Percentiles rank a stretch among this genome's conserved stretches.
Evolutionary conservation across 2,888 invertebrate genomes (phyloP).

Genomic region (Cephus nigrinus): DNA sequence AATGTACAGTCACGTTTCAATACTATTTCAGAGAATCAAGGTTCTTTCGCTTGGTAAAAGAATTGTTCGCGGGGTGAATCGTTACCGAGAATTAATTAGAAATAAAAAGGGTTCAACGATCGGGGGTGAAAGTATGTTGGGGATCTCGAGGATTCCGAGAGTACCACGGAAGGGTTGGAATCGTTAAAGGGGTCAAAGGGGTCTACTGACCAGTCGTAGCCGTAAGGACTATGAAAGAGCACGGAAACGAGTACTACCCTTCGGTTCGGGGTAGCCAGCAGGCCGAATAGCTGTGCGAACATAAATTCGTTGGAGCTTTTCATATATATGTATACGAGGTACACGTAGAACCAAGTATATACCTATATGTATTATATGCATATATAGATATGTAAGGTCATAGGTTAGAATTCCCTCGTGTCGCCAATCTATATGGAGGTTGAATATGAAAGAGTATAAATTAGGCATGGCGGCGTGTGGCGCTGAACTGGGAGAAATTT

Average conservation of each 20-base stretch:
- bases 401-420: constrained; percentile 10
- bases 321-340: constrained; percentile 14
- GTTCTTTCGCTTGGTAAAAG: no score
- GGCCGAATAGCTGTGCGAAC: constrained; percentile 21
- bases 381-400: background rate
- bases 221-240: background rate
- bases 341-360: background rate
- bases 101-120: background rate
- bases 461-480: constrained; percentile 37
- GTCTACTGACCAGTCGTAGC: no score
- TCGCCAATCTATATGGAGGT: constrained; percentile 26
- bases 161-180: background rate
- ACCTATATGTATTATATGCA: background rate
- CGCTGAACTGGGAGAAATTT: constrained; percentile 24
- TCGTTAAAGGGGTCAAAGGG: no score
- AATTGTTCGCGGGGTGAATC: background rate
- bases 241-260: no score
- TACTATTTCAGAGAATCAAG: no score
- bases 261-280: constrained; percentile 14
- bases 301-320: constrained; percentile 21
- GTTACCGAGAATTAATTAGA: background rate
- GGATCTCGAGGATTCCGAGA: no score
- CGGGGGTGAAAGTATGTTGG: background rate
- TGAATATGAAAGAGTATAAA: constrained; percentile 61
- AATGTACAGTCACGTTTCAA: no score